Evolutionary conservation across 2,888 invertebrate species (phyloP).

Genomic region (Autographa gamma): DNA sequence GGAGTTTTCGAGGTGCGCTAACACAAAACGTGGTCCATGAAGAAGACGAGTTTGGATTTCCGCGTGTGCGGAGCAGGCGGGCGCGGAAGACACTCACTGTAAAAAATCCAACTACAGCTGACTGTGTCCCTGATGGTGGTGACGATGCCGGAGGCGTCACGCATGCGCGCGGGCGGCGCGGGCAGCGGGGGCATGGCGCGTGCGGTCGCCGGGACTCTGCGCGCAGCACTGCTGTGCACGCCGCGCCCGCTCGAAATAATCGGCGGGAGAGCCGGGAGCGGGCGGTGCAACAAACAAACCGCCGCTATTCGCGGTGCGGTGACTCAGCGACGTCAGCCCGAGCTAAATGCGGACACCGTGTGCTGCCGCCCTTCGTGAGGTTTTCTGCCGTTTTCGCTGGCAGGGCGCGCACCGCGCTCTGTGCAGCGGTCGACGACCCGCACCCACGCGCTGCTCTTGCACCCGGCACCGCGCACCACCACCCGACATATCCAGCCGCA

Average conservation of each 20-base stretch:
- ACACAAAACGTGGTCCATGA: constrained; percentile 64
- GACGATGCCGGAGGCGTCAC: constrained; percentile 89
- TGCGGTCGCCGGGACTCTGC: constrained; percentile 79
- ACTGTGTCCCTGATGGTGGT: constrained; percentile 90
- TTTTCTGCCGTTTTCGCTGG: constrained; percentile 84
- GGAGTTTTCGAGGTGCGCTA: constrained; percentile 56
- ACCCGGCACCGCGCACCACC: constrained; percentile 73
- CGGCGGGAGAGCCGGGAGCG: constrained; percentile 84
- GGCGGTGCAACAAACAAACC: constrained; percentile 88
- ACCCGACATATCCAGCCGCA: constrained; percentile 33
- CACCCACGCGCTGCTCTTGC: constrained; percentile 80
- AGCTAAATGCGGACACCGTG: constrained; percentile 88
- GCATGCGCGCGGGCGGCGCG: constrained; percentile 79
- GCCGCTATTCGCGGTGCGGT: constrained; percentile 86
- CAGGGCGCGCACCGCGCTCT: constrained; percentile 78
- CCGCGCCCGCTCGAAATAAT: constrained; percentile 81
- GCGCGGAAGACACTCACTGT: constrained; percentile 89
- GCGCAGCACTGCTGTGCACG: constrained; percentile 79
- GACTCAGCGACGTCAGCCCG: constrained; percentile 86
- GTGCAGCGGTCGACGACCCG: constrained; percentile 85
- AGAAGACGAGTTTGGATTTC: constrained; percentile 60
- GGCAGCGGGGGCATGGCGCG: constrained; percentile 85
- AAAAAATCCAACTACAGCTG: constrained; percentile 93
- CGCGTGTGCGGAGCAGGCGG: constrained; percentile 48
- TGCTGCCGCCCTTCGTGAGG: constrained; percentile 87